phyloP scores from a whole-genome alignment of 1,140 invertebrate genomes.

The Drosophila bifasciata region DNA sequence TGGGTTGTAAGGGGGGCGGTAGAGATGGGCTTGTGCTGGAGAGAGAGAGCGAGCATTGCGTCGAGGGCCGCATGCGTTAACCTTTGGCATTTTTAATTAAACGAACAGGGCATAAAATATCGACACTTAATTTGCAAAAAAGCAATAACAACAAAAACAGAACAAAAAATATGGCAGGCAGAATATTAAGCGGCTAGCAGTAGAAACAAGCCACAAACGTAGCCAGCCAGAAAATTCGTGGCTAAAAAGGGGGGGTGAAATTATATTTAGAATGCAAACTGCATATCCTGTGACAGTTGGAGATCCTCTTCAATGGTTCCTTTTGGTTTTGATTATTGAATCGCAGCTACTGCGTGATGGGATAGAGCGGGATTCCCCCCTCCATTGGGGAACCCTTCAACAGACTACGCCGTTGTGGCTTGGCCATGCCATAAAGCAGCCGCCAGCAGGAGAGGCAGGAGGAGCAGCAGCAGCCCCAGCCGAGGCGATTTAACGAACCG shows the following conservation, averaged over 20 bases:
- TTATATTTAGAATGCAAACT: too few species aligned
- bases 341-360: neutral
- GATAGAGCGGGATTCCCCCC: neutral
- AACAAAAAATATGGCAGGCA: constrained; percentile 60
- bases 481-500: constrained; percentile 75
- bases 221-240: neutral
- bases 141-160: constrained; percentile 51
- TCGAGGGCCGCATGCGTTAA: constrained; percentile 66
- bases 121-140: constrained; percentile 81
- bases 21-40: too few species aligned
- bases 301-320: neutral
- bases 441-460: constrained; percentile 7
- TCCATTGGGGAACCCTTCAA: neutral
- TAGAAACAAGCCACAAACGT: constrained; percentile 26
- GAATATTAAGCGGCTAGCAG: constrained; percentile 72
- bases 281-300: too few species aligned
- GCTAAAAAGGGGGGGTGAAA: too few species aligned
- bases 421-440: constrained; percentile 32
- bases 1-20: constrained; percentile 13
- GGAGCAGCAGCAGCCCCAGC: constrained; percentile 3
- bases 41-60: constrained; percentile 16
- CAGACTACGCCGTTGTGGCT: constrained; percentile 19
- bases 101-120: constrained; percentile 80
- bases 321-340: constrained; percentile 4
- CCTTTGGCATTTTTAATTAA: constrained; percentile 82